Evolutionary conservation across 2,797 vertebrate species (phyloP), one percentile per base, ranked within the genome.

Genomic region (Natrix natrix): DNA sequence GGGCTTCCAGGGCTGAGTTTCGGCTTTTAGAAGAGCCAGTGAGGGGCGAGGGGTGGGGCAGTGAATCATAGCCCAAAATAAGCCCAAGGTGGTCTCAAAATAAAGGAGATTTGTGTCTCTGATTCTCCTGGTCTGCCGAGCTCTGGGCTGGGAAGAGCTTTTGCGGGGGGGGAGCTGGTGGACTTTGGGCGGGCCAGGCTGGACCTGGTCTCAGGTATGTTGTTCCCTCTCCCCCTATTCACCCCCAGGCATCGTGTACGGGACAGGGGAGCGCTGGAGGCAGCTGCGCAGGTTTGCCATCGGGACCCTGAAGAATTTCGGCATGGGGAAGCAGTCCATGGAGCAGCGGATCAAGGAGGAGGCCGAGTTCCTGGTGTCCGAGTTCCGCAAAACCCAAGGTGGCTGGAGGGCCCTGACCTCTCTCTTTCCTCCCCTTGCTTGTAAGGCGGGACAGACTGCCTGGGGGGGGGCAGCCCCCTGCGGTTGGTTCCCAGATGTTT

Each of bases 201-300:
- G 37, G 37, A 24, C 74, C 74, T 83, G 74, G 8, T 43, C 17
- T 48, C 20, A 43, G 74, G 17, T 5, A 5, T 48, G 17, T 48
- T 83, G 4, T 1, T 37, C 17, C 11, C 8, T 74, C 32, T 8
- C 16, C 69, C 37, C 74, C 10, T 0, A 2, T 74, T 37, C 10
- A 5, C 43, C 37, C 10, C 37, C 59, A 97, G 96, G 97, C 60
- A 86, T 97, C 74, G n/a, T 96, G 86, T 96, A 96, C 12, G 95
- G 96, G 88, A 97, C 92, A 16, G 97, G 96, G 3, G 94, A 96
- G 59, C 91, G 94, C 10, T 97, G 97, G 97, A 96, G 92, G n/a
- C 95, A 97, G n/a, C 94, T 97, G 28, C 95, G 95, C 1, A 93
- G 94, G 4, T 97, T 97, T 74, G 91, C 96, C 74, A 91, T 97